Base-by-base conservation (phyloP, 2,797 vertebrate genomes). In the Amblyopsis hoosieri region DNA sequence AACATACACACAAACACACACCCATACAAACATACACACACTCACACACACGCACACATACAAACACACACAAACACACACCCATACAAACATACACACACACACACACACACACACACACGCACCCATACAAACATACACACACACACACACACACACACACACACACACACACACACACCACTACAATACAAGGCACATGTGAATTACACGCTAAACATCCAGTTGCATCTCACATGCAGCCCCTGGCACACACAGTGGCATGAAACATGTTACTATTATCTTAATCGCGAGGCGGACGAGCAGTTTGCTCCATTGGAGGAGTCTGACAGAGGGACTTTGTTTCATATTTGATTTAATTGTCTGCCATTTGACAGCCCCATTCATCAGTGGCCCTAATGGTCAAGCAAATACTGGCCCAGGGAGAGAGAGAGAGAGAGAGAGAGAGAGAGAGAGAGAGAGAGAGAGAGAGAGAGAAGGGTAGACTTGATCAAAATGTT, bases 301-400 rank as follows among this genome's bases (percentile, higher is more conserved):
- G 95, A 95, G 93, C 93, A 94, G 93, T 92, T 95, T 95, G 93
- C 94, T 95, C 93, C 94, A 95, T 96, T 95, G 96, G 94, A 95
- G 94, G 91, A 91, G 94, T 90, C 96, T 93, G 94, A 98, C 96
- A 96, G 89, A 96, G 95, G 86, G 95, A 97, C 96, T 98, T 98
- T 97, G 96, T 96, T 97, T 98, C 96, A 97, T 96, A 95, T 98
- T 98, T 99, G 97, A 98, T 98, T 98, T 97, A 97, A 98, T 98
- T 98, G 96, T 98, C 96, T 98, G 93, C 93, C 91, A 93, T 93
- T 92, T 97, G 96, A 98, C 96, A 98, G 95, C 94, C 94, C 97
- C 96, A 99, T 99, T 98, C 95, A 98, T 99, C 97, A 99, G 94
- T 96, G 96, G 95, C 93, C 94, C 84, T 98, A 98, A 99, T 99